Base-by-base conservation (phyloP, 2,797 vertebrate genomes). In the Acipenser transmontanus region DNA sequence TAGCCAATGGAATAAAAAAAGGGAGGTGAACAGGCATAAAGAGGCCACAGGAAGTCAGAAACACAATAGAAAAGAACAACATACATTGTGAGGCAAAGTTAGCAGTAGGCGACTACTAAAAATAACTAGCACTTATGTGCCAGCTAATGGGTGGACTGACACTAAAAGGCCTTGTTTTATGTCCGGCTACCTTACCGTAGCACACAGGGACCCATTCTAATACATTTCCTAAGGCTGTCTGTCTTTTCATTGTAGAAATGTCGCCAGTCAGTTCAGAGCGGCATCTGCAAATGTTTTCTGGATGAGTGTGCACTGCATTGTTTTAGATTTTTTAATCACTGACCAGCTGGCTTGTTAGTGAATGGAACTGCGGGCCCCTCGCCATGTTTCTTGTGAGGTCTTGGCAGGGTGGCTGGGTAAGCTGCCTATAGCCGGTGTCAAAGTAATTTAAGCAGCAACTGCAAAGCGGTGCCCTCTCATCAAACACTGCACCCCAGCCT, bases 301-400 rank as follows among this genome's bases (percentile, higher is more conserved):
- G 87, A 86, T 85, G 85, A 91, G 87, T 92, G 85, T 92, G 84
- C 86, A 75, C 81, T 74, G 83, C 72, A 88, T 93, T 91, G 91
- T 92, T 88, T 84, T 79, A 76, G 82, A 66, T 78, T 84, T 91
- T 95, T 93, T 95, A 95, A 94, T 95, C 94, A 94, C 90, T 93
- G 92, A 93, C 93, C 94, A 97, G 96, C 96, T 97, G 95, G 93
- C 92, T 81, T 80, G 87, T 85, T 81, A 87, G 86, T 95, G 93
- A 98, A 97, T 95, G 91, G 93, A 84, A 78, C 88, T 71, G 81
- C 73, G 90, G 95, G 95, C 94, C 90, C 84, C 77, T 89, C 87
- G 93, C 94, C 94, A 95, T 92, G 74, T 94, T 91, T 95, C 93
- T 94, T 98, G 95, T 97, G 94, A 94, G 96, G 95, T 98, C 95